Evolutionary conservation across 2,797 vertebrate species (phyloP).

Genomic region (Sylvia borin): DNA sequence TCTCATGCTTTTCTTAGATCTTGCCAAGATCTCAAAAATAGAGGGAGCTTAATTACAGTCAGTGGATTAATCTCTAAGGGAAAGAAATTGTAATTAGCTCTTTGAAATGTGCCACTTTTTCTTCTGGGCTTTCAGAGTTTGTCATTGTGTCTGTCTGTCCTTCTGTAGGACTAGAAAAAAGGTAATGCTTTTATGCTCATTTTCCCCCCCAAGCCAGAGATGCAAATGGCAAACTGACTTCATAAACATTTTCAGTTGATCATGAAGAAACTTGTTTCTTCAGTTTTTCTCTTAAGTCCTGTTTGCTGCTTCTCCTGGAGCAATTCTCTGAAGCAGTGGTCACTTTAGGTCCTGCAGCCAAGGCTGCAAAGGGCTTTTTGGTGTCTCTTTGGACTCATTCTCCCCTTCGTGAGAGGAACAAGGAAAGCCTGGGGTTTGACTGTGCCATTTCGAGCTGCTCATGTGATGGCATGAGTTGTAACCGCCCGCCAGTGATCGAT

Average conservation of each 20-base stretch:
- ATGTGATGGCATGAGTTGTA: not conserved
- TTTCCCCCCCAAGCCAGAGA: conserved; percentile 67
- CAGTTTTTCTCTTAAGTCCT: not conserved
- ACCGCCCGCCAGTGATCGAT: not conserved
- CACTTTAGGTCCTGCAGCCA: not conserved
- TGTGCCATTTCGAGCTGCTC: not conserved
- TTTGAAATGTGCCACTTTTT: conserved; percentile 76
- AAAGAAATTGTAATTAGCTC: conserved; percentile 80
- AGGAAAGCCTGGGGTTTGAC: not conserved
- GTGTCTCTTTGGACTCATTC: not conserved
- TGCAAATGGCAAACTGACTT: conserved; percentile 68
- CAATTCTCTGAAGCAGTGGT: not conserved
- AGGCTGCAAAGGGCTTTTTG: not conserved
- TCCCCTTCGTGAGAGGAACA: not conserved
- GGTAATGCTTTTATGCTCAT: conserved; percentile 66
- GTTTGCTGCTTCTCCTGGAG: not conserved
- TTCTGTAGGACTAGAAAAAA: conserved; percentile 71
- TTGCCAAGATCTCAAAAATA: conserved; percentile 82
- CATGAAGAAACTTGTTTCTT: conserved; percentile 55
- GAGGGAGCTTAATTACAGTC: conserved; percentile 80
- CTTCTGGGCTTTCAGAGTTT: conserved; percentile 71
- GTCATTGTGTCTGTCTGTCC: conserved; percentile 76
- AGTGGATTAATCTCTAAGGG: conserved; percentile 79
- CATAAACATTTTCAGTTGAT: conserved; percentile 69
- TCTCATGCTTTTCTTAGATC: conserved; percentile 76